Conservation (phyloP, 2,113 vertebrate genomes). For the Poecilia latipinna region DNA sequence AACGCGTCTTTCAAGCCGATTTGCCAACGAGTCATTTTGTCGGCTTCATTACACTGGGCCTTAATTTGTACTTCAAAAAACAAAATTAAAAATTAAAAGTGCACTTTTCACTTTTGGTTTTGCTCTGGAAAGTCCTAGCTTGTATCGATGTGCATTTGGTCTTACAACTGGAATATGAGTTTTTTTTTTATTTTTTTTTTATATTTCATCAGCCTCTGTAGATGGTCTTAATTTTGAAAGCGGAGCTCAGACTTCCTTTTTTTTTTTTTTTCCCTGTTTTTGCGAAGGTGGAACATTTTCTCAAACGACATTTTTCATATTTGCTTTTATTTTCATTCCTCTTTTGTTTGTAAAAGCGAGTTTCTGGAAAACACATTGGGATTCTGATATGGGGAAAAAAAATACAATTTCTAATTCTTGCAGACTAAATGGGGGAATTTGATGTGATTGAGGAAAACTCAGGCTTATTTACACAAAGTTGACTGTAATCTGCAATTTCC, state of each 20-base stretch:
- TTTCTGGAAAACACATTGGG: conserved; percentile 20
- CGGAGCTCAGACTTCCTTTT: not conserved
- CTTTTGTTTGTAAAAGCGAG: conserved; percentile 12
- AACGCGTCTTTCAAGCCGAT: conserved; percentile 62
- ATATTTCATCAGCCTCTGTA: conserved; percentile 42
- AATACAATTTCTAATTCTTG: not conserved
- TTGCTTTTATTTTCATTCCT: conserved; percentile 36
- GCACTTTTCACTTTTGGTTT: conserved; percentile 72
- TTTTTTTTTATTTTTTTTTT: conserved; percentile 27
- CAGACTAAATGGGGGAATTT: conserved; percentile 23
- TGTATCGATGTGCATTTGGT: conserved; percentile 58
- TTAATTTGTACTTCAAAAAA: conserved; percentile 43
- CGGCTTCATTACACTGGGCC: conserved; percentile 78
- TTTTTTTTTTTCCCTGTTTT: conserved; percentile 32
- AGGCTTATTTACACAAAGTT: conserved; percentile 9
- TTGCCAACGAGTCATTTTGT: conserved; percentile 68
- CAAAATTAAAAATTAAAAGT: conserved; percentile 23
- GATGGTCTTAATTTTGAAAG: conserved; percentile 29
- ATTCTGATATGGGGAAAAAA: conserved; percentile 30
- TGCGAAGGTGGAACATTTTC: conserved; percentile 33
- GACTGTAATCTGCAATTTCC: conserved; percentile 35
- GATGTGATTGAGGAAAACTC: conserved; percentile 18
- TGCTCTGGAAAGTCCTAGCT: conserved; percentile 39
- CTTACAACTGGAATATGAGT: conserved; percentile 67
- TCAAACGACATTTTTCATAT: conserved; percentile 24